A percentile compares a stretch with the other conserved stretches of the same genome.
Conservation (phyloP, 2,888 invertebrate species). For the Microplitis manilae region DNA sequence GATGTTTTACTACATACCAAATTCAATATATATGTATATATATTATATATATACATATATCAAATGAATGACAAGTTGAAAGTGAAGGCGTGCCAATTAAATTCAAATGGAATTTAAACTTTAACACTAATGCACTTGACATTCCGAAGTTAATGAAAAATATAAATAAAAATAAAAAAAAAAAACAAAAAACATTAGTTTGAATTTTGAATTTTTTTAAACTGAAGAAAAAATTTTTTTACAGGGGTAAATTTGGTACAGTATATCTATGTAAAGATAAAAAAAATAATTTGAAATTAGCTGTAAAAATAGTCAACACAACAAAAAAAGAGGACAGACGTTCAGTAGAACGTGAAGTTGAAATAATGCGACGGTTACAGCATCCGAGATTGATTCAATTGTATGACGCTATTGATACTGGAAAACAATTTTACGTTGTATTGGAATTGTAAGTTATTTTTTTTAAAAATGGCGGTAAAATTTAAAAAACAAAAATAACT, state of each 20-base stretch:
- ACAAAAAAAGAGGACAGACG: slow-evolving; percentile 88
- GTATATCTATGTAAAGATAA: slow-evolving; percentile 94
- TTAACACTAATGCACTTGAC: slow-evolving; percentile 12
- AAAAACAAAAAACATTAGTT: too few relatives aligned
- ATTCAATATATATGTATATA: background rate
- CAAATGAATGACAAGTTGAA: background rate
- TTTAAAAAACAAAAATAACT: slow-evolving; percentile 29
- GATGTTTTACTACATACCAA: slow-evolving; percentile 25
- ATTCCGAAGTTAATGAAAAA: background rate
- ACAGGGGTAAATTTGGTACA: slow-evolving; percentile 96
- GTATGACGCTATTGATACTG: slow-evolving; percentile 96
- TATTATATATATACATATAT: background rate
- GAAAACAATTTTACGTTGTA: slow-evolving; percentile 95
- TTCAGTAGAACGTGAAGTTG: slow-evolving; percentile 95
- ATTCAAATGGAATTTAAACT: background rate
- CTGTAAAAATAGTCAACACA: slow-evolving; percentile 94
- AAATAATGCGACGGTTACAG: slow-evolving; percentile 94
- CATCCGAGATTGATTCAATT: slow-evolving; percentile 97
- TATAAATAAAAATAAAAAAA: background rate
- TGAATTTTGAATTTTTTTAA: background rate
- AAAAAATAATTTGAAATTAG: slow-evolving; percentile 83
- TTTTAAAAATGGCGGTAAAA: slow-evolving; percentile 31
- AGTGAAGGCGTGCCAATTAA: background rate
- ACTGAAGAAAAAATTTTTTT: background rate
- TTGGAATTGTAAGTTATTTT: slow-evolving; percentile 90